Base-by-base conservation (phyloP, 2,888 invertebrate genomes). In the Hemithea aestivaria region DNA sequence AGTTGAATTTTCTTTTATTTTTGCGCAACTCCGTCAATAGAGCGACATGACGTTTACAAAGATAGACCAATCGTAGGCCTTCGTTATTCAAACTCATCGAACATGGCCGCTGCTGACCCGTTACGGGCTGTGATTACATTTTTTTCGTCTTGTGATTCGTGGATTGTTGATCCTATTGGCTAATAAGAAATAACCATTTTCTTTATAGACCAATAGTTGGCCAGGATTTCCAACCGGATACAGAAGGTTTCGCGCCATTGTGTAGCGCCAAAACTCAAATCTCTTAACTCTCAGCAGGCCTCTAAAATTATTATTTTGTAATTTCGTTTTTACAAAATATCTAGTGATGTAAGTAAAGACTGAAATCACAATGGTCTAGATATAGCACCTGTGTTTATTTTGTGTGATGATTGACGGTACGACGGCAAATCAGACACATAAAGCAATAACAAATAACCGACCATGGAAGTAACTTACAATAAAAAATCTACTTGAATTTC, bases 11-110 rank as follows among this genome's bases (percentile, higher is more conserved):
- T 68, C 65, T 59, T 73, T 66, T 73, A 70, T 74, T 83, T 39
- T 78, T 85, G 83, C 88, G 85, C 84, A 82, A 82, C 82, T 77
- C 80, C 78, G 81, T 80, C 79, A 76, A 41, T 41, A 68, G 66
- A 74, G 61, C 67, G 63, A 54, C 68, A 66, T 81, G 83, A 84
- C 81, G 80, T 82, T 70, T 78, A 16, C 46, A 38, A 40, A 66
- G 63, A 63, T 27, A 50, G 58, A 70, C 85, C 85, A 87, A 87
- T 87, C 53, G 51, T 27, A 53, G 31, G n/a, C 48, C 66, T 63
- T 62, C 50, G 47, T 52, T 72, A 67, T 73, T 71, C 56, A 64
- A 70, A 71, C 58, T 67, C 62, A 67, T 72, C 61, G 56, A 80
- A 81, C 56, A 84, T 84, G 83, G 83, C 78, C 48, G 74, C 56